Base-by-base conservation (phyloP, 1,140 invertebrate genomes). In the Pectinophora gossypiella region DNA sequence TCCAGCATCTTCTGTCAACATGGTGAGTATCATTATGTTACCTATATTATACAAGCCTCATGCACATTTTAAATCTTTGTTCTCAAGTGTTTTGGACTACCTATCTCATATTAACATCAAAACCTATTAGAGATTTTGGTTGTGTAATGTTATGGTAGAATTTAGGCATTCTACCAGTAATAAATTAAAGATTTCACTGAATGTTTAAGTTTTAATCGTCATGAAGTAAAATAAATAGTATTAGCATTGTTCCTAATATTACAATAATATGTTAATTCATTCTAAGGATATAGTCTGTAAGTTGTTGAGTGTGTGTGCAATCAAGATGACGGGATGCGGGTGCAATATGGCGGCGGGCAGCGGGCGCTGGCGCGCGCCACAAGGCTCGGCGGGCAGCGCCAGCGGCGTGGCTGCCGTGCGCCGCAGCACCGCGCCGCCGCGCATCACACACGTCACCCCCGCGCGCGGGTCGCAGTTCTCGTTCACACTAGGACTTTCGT, bases 231-330 rank as follows among this genome's bases (percentile, higher is more conserved):
- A 40, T 40, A 40, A 40, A 40, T 40, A 40, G 15, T 40, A 16
- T 6, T 15, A 15, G 27, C n/a, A 32, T 40, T 19, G 15, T 42
- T n/a, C n/a, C n/a, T n/a, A n/a, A n/a, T n/a, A n/a, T n/a, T 51
- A 42, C 22, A 51, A 51, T 51, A 45, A 40, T 40, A 44, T 19
- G 20, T 44, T 18, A 59, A 64, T 54, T 80, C 66, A 86, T 63
- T 87, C 81, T 79, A 87, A 60, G 18, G 82, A 75, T 68, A 87
- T 85, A 71, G 79, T 83, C 62, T 83, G 80, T 78, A 87, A 63
- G 65, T 78, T 85, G 67, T 81, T 85, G 47, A 82, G 57, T 48
- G 78, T 74, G 50, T 84, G 80, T 13, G 82, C 68, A 38, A 87
- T 85, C 21, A 85, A 65, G 32, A 85, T 84, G 51, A 85, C 78